Evolutionary conservation across 2,888 invertebrate species (phyloP), one percentile per base, ranked within the genome.

Genomic region (Orchesella flavescens): DNA sequence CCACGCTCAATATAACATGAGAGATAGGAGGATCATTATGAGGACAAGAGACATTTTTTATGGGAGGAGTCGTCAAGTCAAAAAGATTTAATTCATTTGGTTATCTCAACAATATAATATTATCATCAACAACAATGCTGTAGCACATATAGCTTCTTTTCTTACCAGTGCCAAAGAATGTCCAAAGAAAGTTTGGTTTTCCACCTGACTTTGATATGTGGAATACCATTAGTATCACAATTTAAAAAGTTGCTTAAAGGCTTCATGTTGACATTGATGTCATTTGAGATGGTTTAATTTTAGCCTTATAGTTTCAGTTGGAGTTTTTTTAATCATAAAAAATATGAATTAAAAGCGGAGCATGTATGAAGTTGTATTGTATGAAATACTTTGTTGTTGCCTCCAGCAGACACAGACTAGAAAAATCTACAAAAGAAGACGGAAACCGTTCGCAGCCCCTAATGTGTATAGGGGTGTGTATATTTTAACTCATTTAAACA

Each of bases 151-250:
- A 12, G 49, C 49, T 23, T 55, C 5, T 61, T 34, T 43, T 19
- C 84, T 85, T 82, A 85, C 85, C 85, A 85, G 82, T 78, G 82
- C 59, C 82, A 74, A 19, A 82, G 21, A 61, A 63, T 9, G 53
- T 61, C 65, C 55, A 68, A 69, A 46, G 57, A 65, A n/a, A 55
- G 19, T 34, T 21, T 44, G 43, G 61, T 15, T 82, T 85, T 85
- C 85, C 85, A 85, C 74, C 85, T 77, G 21, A 85, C 85, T 74
- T 65, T 78, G 19, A 69, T 69, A 17, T 72, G 81, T 46, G 84
- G 77, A 77, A 73, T 74, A n/a, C 17, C 81, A 77, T 82, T 53
- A 23, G 59, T 77, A 79, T 82, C 82, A 82, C 82, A 82, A 76
- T 55, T 53, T 44, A 61, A 44, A 43, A 66, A 66, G 55, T 46